phyloP scores from a whole-genome alignment of 2,888 invertebrate genomes.

The Ichneumoninae sp. region DNA sequence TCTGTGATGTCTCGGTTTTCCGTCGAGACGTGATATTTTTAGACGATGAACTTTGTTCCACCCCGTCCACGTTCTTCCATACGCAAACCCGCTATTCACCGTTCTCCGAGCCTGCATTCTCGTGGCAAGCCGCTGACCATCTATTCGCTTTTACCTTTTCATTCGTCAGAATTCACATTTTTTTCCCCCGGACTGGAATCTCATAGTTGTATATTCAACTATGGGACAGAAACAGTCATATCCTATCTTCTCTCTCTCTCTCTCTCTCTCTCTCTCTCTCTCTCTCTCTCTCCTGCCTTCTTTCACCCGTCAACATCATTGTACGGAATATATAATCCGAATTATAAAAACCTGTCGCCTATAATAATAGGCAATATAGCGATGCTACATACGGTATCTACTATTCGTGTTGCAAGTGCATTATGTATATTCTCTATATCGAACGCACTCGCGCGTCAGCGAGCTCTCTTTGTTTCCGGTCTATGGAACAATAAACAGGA shows the following conservation, averaged over 20 bases:
- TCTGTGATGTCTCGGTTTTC: not conserved
- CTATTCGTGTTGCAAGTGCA: not conserved
- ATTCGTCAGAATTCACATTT: not conserved
- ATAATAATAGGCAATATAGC: not conserved
- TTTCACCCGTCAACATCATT: too few relatives aligned
- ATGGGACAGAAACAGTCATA: too few relatives aligned
- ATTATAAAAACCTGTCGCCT: too few relatives aligned
- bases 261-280: too few relatives aligned
- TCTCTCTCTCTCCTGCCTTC: too few relatives aligned
- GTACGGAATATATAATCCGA: too few relatives aligned
- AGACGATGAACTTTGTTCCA: not conserved
- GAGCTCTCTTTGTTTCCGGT: conserved; percentile 62
- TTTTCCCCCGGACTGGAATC: too few relatives aligned
- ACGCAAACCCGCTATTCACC: not conserved
- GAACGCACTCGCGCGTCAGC: conserved; percentile 47
- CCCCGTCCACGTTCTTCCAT: not conserved
- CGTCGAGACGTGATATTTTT: conserved; percentile 1
- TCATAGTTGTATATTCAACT: too few relatives aligned
- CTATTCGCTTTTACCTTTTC: not conserved
- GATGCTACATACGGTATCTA: not conserved
- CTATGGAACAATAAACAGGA: conserved; percentile 57
- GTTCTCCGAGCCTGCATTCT: not conserved
- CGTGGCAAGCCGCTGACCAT: too few relatives aligned
- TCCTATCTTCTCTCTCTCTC: too few relatives aligned
- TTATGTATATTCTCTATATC: conserved; percentile 26